These are phyloP conservation scores for Drosophila sp. DNA, from an alignment of 1,140 invertebrate genomes.

Conservation along the genomic window DNA sequence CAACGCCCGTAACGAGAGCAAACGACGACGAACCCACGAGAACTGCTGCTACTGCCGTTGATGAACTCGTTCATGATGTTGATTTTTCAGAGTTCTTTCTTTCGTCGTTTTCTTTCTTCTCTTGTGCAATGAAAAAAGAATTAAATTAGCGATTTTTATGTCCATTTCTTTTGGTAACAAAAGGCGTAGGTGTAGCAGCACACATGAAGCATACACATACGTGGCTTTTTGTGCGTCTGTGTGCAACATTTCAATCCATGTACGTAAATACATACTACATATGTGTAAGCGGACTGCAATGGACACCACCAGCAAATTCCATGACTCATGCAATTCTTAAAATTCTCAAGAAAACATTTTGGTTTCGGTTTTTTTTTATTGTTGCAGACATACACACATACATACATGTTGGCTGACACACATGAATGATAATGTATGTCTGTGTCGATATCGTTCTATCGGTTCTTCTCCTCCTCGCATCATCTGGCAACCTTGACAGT, in stretches of 20 bases:
- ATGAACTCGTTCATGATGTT: conserved; percentile 70
- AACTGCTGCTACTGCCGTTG: conserved; percentile 36
- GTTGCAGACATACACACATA: neutral
- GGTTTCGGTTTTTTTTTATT: conserved; percentile 36
- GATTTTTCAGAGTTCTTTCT: conserved; percentile 45
- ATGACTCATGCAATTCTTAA: conserved; percentile 57
- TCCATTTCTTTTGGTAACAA: conserved; percentile 31
- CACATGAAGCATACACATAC: conserved; percentile 14
- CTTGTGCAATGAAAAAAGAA: conserved; percentile 38
- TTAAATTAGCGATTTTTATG: conserved; percentile 29
- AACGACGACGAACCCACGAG: conserved; percentile 39
- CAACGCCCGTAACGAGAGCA: conserved; percentile 60
- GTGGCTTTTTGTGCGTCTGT: conserved; percentile 16
- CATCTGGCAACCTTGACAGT: conserved; percentile 4
- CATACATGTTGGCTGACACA: neutral
- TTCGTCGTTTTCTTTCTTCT: conserved; percentile 11
- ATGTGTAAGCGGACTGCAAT: neutral
- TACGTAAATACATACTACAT: conserved; percentile 14
- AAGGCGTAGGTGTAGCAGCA: conserved; percentile 49
- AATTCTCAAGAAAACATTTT: conserved; percentile 55
- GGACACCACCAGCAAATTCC: neutral
- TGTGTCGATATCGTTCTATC: conserved; percentile 10
- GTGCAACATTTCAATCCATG: conserved; percentile 40
- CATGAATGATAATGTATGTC: neutral
- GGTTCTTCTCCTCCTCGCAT: neutral